Evolutionary conservation across 2,113 vertebrate genomes (phyloP), one percentile per base, ranked within the genome.

Genomic region (Lepus americanus): DNA sequence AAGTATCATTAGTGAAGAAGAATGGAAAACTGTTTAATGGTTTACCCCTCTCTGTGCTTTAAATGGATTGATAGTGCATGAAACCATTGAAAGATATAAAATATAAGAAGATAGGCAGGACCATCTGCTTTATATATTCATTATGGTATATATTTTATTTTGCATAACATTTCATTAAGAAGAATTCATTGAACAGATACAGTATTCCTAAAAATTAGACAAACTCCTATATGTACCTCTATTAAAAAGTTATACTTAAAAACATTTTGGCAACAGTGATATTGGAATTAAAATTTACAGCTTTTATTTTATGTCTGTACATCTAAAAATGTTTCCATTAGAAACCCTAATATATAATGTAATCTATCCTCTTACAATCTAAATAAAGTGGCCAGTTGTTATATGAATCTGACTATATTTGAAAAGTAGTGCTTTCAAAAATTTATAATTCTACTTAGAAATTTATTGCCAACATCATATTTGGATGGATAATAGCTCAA

Each of bases 1-100:
- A 92, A 96, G 73, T 94, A 97, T 82, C 95, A 95, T 97, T 97
- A 97, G 89, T 77, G 80, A 97, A 93, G 96, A 97, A 96, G 90
- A 97, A 97, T 96, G 70, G 55, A 88, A 96, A 93, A 83, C 82
- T 89, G 39, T 93, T 97, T 95, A 97, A 92, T 94, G 83, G 84
- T 36, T 44, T 82, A 92, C 92, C 78, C 81, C 85, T 97, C 80
- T 96, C 93, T 92, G 87, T 85, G 80, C 61, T 91, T 93, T 96
- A 92, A 89, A 89, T 95, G 88, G 89, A 92, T 95, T 95, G 93
- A 96, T 88, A 92, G 80, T 82, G 61, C 86, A 95, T 89, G 33
- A 97, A 92, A 31, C 23, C 78, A 85, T 88, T 36, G 88, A 59
- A 95, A 89, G 49, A 69, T 88, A 78, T 90, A 96, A 96, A 94